Base-by-base conservation (phyloP, 2,888 invertebrate genomes). In the Microplitis deprimator region DNA sequence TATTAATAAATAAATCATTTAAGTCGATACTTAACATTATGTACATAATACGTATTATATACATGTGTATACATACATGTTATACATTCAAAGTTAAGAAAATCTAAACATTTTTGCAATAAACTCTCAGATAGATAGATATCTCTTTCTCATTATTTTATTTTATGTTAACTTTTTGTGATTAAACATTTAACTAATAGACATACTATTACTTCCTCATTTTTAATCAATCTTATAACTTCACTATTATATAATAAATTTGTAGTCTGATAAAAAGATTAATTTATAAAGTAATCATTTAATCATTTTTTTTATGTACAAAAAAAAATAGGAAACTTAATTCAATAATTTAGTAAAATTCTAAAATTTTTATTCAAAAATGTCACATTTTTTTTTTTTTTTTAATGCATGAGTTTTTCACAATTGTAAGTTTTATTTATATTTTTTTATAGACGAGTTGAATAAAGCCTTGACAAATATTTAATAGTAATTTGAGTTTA, bases 1-100 rank as follows among this genome's bases (percentile, higher is more conserved):
- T 29, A 65, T 29, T 65, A 29, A 65, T 29, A 20, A 17, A 38
- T 65, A 65, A 65, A 65, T 65, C 17, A 62, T 20, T 62, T 62
- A 62, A 62, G 10, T 50, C 50, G 50, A 50, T 50, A 50, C 50
- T 50, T 13, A 50, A 50, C 50, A 50, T 13, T 50, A 8, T 50
- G 13, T 50, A 50, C 13, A 50, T 50, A 50, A 10, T 50, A 50
- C 13, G 10, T 50, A 50, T 50, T 13, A 50, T 50, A 50, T 50
- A 29, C 29, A 29, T 29, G 29, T 29, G 29, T 29, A 13, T 50
- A 50, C 50, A 50, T 50, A 50, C 13, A 10, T 50, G 50, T 10
- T 13, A 8, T 50, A 50, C 13, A 50, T 50, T 50, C 4, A 50
- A 50, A 50, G 50, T 13, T 50, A 2, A 10, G 50, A 29, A 29